phyloP scores from a whole-genome alignment of 2,888 invertebrate species.

The Leistus spinibarbis region DNA sequence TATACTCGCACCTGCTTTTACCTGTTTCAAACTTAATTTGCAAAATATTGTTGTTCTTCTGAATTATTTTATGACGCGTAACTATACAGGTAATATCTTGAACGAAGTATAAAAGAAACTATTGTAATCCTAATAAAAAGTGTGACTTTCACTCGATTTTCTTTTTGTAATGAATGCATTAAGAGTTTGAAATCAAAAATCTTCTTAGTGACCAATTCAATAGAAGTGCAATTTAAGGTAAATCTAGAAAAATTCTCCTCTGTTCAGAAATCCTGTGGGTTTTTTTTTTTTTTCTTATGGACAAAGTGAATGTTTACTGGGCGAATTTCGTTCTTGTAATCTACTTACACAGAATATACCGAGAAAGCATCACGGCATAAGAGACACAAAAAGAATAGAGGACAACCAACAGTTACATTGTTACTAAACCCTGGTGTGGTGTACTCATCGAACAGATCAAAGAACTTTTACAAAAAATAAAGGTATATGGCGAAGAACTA shows the following conservation, averaged over 20 bases:
- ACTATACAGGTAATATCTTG: too few relatives aligned
- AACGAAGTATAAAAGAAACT: too few relatives aligned
- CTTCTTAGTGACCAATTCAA: neutral
- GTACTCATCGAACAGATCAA: neutral
- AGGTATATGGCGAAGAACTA: neutral
- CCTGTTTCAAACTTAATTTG: too few relatives aligned
- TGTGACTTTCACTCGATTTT: too few relatives aligned
- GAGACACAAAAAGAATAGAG: neutral
- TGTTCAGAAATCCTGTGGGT: neutral
- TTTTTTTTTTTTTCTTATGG: neutral
- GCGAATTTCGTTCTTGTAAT: neutral
- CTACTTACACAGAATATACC: neutral
- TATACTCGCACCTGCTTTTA: too few relatives aligned
- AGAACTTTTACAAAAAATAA: neutral
- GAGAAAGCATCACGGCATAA: neutral
- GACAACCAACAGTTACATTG: neutral
- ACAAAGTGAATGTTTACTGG: neutral
- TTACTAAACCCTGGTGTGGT: neutral
- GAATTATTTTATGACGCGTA: too few relatives aligned
- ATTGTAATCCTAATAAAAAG: too few relatives aligned
- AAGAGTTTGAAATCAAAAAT: neutral
- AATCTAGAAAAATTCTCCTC: neutral
- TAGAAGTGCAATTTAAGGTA: neutral
- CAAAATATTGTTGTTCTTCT: too few relatives aligned
- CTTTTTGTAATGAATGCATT: neutral